Conservation (phyloP, 2,113 vertebrate genomes). For the Macaca fascicularis region T2T-MFA8v1.1 NC_088378.1:16568001-16568500, state of each 20-base stretch:
- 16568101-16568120: conserved; percentile 83
- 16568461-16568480: not conserved
- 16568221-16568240: conserved; percentile 75
- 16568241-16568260: not conserved
- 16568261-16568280: conserved; percentile 44
- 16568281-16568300: conserved; percentile 64
- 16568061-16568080: conserved; percentile 87
- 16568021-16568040: conserved; percentile 87
- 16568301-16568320: not conserved
- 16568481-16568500: conserved; percentile 11
- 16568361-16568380: not conserved
- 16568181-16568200: conserved; percentile 71
- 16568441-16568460: conserved; percentile 27
- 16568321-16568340: not conserved
- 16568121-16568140: conserved; percentile 87
- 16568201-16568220: conserved; percentile 78
- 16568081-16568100: conserved; percentile 85
- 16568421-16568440: not conserved
- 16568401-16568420: not conserved
- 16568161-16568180: conserved; percentile 76
- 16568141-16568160: conserved; percentile 76
- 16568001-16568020: conserved; percentile 88
- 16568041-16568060: conserved; percentile 88
- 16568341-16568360: not conserved
- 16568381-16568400: not conserved